These are phyloP conservation scores for Tipula unca DNA, from an alignment of 2,888 invertebrate genomes.

Conservation along the genomic window DNA sequence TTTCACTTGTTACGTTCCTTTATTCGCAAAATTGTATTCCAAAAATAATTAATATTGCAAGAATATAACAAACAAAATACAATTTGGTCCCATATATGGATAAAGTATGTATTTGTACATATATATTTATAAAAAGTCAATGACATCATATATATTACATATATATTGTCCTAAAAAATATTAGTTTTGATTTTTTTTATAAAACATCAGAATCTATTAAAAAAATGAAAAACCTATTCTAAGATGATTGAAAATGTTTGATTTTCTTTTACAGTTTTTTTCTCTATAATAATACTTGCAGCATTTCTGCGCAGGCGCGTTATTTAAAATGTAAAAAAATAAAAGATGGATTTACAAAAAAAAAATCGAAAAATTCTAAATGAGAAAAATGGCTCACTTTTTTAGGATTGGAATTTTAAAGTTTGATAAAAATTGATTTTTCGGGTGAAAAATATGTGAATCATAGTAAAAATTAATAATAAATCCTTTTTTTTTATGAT, in stretches of 20 bases:
- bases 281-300: background rate
- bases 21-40: background rate
- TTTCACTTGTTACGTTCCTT: background rate
- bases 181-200: background rate
- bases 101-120: background rate
- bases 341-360: background rate
- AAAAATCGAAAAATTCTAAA: background rate
- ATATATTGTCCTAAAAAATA: background rate
- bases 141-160: background rate
- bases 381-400: background rate
- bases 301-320: background rate
- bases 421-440: background rate
- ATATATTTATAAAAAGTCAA: background rate
- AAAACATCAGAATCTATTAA: background rate
- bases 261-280: background rate
- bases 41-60: background rate
- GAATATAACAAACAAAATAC: background rate
- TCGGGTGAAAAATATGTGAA: background rate
- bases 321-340: background rate
- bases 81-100: background rate
- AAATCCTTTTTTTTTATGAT: background rate
- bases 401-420: background rate
- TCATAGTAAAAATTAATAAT: background rate
- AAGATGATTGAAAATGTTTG: background rate
- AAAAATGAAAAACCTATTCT: background rate